Evolutionary conservation across 2,888 invertebrate species (phyloP).

Genomic region (Acleris holmiana): DNA sequence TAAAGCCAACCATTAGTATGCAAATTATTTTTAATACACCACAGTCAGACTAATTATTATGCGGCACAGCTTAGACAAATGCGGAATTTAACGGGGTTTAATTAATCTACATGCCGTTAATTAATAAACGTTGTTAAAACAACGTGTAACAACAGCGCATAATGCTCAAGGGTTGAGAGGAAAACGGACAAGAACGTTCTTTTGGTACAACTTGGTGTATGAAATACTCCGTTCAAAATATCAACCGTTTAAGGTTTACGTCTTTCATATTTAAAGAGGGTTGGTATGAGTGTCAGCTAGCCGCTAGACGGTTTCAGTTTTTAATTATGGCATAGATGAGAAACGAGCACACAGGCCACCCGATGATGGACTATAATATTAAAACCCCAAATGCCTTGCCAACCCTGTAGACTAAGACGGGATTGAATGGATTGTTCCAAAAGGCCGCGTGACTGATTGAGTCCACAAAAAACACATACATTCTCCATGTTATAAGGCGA

Average conservation of each 20-base stretch:
- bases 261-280: too few relatives aligned
- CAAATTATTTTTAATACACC: conserved; percentile 35
- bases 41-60: conserved; percentile 27
- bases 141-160: conserved; percentile 8
- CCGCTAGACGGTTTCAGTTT: neutral
- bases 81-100: conserved; percentile 28
- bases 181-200: neutral
- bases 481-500: neutral
- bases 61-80: conserved; percentile 31
- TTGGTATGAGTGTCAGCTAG: neutral
- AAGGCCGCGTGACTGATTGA: conserved; percentile 3
- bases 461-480: conserved; percentile 12
- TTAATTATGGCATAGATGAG: too few relatives aligned
- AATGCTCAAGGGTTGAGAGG: conserved; percentile 2
- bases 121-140: conserved; percentile 26
- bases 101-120: conserved; percentile 29
- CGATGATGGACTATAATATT: too few relatives aligned
- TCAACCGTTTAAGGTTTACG: too few relatives aligned
- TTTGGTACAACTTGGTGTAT: neutral
- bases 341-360: too few relatives aligned
- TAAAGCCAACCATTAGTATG: conserved; percentile 20
- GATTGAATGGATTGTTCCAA: neutral
- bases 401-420: too few relatives aligned
- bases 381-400: too few relatives aligned
- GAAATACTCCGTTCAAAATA: too few relatives aligned